Base-by-base conservation (phyloP, 2,888 invertebrate genomes). In the Seira musarum region DNA sequence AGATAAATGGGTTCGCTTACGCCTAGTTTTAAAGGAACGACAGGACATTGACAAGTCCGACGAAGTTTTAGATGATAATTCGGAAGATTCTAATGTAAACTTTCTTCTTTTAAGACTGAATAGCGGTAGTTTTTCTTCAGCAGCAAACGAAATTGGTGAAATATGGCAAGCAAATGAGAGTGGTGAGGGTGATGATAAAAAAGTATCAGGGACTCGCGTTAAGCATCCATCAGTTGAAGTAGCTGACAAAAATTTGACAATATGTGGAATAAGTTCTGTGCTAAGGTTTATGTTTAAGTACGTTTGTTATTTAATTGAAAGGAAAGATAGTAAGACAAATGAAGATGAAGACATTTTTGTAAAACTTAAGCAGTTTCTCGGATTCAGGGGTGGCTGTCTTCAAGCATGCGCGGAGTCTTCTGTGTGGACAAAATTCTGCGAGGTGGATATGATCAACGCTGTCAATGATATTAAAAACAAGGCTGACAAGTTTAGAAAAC, bases 361-460 rank as follows among this genome's bases (percentile, higher is more conserved):
- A 1, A 70, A 61, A 21, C 25, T 70, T 8, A 80, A 81, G 68
- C 89, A 90, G 21, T 89, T 96, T 60, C 90, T 96, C 15, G 96
- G 96, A 0, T 96, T 96, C 87, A 93, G 95, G 81, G 92, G 92
- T 82, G 92, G 94, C 71, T 96, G 96, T 87, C 90, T 96, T 15
- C 91, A 94, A 87, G 93, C 96, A 1, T 95, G 95, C 71, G 93
- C 95, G 25, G 96, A 96, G 89, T 91, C 92, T 8, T 96, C 96
- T 8, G 90, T 94, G 53, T 97, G 96, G 97, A 97, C 97, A 0
- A 94, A 94, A 87, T 96, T 96, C 88, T 97, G 97, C 90, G 97
- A 97, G 90, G 91, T 90, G 17, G 95, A 96, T 88, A 90, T 96
- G 61, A 69, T 74, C 30, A 24, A 68, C 22, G 17, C 60, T 35